Base-by-base conservation (phyloP, 2,797 vertebrate species). In the Liasis olivaceus region DNA sequence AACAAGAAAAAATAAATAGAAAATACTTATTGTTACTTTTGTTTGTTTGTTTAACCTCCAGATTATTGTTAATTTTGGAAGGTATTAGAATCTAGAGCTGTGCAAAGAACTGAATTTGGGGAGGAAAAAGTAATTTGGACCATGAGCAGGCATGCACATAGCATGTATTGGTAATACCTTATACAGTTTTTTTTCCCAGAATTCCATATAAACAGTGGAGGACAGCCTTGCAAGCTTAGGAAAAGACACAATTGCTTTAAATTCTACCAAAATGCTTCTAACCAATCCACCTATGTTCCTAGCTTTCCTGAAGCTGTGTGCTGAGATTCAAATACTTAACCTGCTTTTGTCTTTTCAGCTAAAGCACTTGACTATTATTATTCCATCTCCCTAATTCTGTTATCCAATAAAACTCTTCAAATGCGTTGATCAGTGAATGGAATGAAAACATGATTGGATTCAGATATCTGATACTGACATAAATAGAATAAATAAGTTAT, bases 61-160 rank as follows among this genome's bases (percentile, higher is more conserved):
- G 31, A 26, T 5, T 77, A 77, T 56, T 28, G 89, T 58, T 96
- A 96, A 94, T 86, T 1, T 93, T 96, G 96, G 60, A 60, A 3
- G 60, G 72, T 94, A 95, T 92, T 95, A 95, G 95, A 94, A 92
- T 36, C 69, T 87, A 95, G 91, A 91, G 22, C 92, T 93, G 93
- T 94, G 66, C 36, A 81, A 42, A 77, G 3, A 42, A 11, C 31
- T 72, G 69, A 9, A 77, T 77, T 77, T 77, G 17, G 9, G 36
- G 72, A 77, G 36, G 72, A 42, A 42, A 42, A 42, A 22, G 36
- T 22, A 60, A 60, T 72, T 36, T 81, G 42, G 20, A 60, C 17
- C 17, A 60, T 13, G 17, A 60, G 20, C 59, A 22, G 59, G 3
- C 8, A 77, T 77, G 31, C 36, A 42, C 36, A 81, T 47, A 24